A percentile compares a stretch with the other conserved stretches of the same genome.
Conservation (phyloP, 1,140 invertebrate genomes). For the Drosophila dunni region DNA sequence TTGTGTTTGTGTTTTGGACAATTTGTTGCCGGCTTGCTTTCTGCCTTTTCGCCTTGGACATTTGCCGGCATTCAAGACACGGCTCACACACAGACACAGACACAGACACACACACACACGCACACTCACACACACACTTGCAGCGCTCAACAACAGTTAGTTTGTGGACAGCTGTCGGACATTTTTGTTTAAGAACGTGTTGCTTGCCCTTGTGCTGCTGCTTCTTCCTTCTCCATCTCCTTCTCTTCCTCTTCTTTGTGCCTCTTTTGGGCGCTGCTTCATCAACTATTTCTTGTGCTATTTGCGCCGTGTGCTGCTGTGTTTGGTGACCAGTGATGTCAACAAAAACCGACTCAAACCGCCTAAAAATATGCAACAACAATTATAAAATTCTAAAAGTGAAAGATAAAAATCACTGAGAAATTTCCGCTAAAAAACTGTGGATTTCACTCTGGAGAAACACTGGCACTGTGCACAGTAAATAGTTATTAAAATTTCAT, state of each 20-base stretch:
- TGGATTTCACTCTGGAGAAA: no score
- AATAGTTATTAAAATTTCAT: no score
- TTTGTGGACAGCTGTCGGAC: slow-evolving; percentile 16
- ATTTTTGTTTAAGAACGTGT: slow-evolving; percentile 19
- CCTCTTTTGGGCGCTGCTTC: no score
- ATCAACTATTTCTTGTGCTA: not conserved
- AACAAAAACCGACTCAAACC: no score
- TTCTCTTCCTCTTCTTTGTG: not conserved
- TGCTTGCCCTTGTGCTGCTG: slow-evolving; percentile 25
- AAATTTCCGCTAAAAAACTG: no score
- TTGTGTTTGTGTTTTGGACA: slow-evolving; percentile 40
- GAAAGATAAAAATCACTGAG: no score
- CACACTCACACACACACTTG: not conserved
- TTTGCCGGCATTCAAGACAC: slow-evolving; percentile 14
- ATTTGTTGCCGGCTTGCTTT: slow-evolving; percentile 30
- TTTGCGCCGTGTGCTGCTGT: not conserved
- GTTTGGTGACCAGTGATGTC: no score
- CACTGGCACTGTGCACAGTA: no score
- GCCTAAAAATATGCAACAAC: no score
- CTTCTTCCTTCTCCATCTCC: not conserved
- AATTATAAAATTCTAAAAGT: no score
- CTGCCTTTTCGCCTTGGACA: slow-evolving; percentile 10
- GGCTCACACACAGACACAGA: not conserved
- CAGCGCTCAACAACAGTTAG: slow-evolving; percentile 13
- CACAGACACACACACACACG: not conserved